Conservation (phyloP, 2,797 vertebrate genomes). For the Takifugu ocellatus region DNA sequence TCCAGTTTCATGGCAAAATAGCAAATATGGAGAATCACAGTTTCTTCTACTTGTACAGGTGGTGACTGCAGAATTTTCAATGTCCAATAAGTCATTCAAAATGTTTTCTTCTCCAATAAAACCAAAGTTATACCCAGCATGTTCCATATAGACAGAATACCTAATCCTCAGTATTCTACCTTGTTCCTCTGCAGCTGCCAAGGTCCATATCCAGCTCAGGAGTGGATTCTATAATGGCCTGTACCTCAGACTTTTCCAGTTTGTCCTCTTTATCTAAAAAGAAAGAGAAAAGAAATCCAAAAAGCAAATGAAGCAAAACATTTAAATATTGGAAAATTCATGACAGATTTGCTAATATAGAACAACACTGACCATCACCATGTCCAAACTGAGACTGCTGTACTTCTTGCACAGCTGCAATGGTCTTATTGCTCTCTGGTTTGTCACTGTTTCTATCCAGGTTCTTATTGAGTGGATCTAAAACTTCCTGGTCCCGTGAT, state of each 20-base stretch:
- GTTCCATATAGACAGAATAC: neutral
- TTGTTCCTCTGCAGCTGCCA: constrained; percentile 85
- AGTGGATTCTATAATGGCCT: constrained; percentile 96
- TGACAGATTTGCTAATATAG: too few relatives aligned
- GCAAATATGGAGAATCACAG: too few relatives aligned
- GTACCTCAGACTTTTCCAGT: constrained; percentile 91
- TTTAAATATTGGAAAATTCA: neutral
- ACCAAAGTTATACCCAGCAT: too few relatives aligned
- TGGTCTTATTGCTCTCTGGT: constrained; percentile 79
- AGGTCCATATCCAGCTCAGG: constrained; percentile 97
- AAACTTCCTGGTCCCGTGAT: constrained; percentile 50
- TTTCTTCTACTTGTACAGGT: too few relatives aligned
- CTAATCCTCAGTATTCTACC: constrained; percentile 66
- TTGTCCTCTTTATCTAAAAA: constrained; percentile 72
- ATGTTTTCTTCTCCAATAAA: neutral
- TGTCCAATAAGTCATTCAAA: neutral
- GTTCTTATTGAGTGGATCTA: constrained; percentile 74
- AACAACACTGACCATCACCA: constrained; percentile 22
- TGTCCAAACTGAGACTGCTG: constrained; percentile 35
- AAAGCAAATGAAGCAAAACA: neutral
- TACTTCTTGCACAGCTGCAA: constrained; percentile 73
- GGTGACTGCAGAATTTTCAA: too few relatives aligned
- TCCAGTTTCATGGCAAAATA: too few relatives aligned
- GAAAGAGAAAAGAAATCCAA: neutral
- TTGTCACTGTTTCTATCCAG: constrained; percentile 71